phyloP scores from a whole-genome alignment of 2,797 vertebrate species.

The Pseudotriccus pelzelni region DNA sequence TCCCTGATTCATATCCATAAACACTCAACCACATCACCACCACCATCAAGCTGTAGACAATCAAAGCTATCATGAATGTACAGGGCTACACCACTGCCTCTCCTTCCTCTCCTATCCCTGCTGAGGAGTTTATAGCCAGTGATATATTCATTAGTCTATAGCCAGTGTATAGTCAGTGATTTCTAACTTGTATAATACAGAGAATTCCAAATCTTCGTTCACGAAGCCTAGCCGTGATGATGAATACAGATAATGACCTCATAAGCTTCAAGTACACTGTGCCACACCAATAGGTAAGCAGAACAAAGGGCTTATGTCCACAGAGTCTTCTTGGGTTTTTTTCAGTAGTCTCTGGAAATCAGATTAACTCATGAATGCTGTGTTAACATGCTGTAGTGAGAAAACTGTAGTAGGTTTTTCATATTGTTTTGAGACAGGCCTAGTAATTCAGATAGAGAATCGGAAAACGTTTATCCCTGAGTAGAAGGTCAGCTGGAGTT shows the following conservation, averaged over 20 bases:
- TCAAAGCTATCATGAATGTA: neutral
- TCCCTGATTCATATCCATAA: neutral
- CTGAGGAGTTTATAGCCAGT: neutral
- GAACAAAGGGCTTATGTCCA: neutral
- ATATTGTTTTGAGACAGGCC: neutral
- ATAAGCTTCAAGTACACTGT: neutral
- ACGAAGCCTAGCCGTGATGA: too few relatives aligned
- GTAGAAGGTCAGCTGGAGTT: neutral
- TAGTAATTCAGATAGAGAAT: neutral
- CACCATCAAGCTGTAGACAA: neutral
- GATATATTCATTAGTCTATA: neutral
- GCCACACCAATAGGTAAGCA: neutral
- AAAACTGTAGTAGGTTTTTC: neutral
- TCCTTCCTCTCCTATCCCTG: neutral
- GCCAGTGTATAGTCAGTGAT: neutral
- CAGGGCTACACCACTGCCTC: neutral
- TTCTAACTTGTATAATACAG: neutral
- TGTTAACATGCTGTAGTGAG: neutral
- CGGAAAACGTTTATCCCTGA: neutral
- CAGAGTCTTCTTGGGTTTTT: neutral
- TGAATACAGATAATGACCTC: neutral
- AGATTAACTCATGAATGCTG: neutral
- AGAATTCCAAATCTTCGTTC: too few relatives aligned
- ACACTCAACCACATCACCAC: rapidly evolving
- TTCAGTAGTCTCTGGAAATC: neutral